Evolutionary conservation across 2,888 invertebrate genomes (phyloP), one percentile per base, ranked within the genome.

Genomic region (Stomorhina lunata): DNA sequence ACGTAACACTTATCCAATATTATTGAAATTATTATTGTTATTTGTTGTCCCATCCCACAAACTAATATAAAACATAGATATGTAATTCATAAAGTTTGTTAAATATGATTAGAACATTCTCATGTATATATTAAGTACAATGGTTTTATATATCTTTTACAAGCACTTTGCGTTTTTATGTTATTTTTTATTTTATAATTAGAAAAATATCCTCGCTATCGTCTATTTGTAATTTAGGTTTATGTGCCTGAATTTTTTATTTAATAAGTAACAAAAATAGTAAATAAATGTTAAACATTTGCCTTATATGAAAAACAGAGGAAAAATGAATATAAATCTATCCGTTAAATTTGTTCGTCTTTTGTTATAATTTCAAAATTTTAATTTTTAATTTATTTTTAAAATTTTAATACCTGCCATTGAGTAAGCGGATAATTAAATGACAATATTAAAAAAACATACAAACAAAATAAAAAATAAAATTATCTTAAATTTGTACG

Each of bases 11-110:
- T 37, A 59, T 50, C 22, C 53, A 45, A 55, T 65, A 45, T 59
- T 43, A 69, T 69, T 29, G 29, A 15, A 53, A 53, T 29, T 25
- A 65, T 40, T 73, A 12, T 68, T 69, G 55, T 68, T 61, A 50
- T 68, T 59, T 68, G 22, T 59, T 20, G 7, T 53, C 25, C 25
- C 40, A 48, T 57, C 45, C 25, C 32, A 32, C 25, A 34, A 22
- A 45, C 15, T 22, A n/a, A 53, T 15, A 25, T 12, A 27, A 53
- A 15, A 29, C 27, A 59, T 22, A 20, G 34, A 17, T 12, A 27
- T 22, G 34, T 48, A 59, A 61, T 61, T 37, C 57, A 76, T 7
- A 77, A 68, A 68, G 37, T 68, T 68, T 68, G 50, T 53, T 78
- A 63, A 48, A 45, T 48, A 4, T 22, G 48, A 25, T 32, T 37